phyloP scores from a whole-genome alignment of 1,140 invertebrate species.

The Dendroctonus valens region DNA sequence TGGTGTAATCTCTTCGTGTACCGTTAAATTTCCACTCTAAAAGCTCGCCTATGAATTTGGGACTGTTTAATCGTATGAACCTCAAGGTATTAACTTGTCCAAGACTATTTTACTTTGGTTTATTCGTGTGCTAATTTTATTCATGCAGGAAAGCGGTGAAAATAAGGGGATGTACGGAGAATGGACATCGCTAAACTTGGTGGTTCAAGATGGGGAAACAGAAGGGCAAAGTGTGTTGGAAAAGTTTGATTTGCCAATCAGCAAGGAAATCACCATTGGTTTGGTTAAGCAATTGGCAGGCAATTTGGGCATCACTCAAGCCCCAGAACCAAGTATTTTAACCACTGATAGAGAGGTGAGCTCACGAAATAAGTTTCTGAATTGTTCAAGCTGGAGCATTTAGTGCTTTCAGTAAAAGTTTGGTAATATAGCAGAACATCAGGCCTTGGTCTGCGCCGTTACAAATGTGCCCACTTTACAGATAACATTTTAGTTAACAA shows the following conservation, averaged over 20 bases:
- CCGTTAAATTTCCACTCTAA: slow-evolving; percentile 29
- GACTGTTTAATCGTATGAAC: slow-evolving; percentile 71
- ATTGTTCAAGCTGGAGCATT: not conserved
- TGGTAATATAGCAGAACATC: no score
- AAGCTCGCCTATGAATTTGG: slow-evolving; percentile 67
- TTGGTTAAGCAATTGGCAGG: slow-evolving; percentile 78
- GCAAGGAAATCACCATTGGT: slow-evolving; percentile 78
- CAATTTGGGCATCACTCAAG: slow-evolving; percentile 73
- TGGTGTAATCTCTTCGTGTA: not conserved
- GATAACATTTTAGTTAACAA: no score
- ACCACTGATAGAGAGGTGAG: slow-evolving; percentile 73
- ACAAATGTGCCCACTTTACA: no score
- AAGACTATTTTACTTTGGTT: not conserved
- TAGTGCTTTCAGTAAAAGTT: not conserved
- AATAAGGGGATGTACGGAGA: slow-evolving; percentile 79
- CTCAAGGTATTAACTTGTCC: slow-evolving; percentile 56
- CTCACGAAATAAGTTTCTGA: not conserved
- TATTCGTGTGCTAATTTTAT: slow-evolving; percentile 22
- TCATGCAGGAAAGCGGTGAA: slow-evolving; percentile 52
- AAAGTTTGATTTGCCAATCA: slow-evolving; percentile 74
- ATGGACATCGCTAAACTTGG: slow-evolving; percentile 75
- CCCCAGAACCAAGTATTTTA: slow-evolving; percentile 72
- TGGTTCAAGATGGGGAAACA: slow-evolving; percentile 65
- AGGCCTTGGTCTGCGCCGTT: no score
- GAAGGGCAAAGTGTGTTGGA: slow-evolving; percentile 78